phyloP scores from a whole-genome alignment of 2,888 invertebrate species.

The Tipula helvola region DNA sequence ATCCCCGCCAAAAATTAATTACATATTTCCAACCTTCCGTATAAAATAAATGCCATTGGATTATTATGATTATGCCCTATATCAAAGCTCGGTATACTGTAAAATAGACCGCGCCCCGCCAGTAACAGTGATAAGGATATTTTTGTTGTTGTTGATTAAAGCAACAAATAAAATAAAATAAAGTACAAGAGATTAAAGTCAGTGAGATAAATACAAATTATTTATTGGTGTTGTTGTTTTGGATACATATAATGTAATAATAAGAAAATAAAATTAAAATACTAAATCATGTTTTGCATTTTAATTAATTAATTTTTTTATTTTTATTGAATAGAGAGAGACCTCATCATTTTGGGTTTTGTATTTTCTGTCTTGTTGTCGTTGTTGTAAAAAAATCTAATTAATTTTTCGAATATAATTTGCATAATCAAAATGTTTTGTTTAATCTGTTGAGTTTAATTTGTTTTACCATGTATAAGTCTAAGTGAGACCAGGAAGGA shows the following conservation, averaged over 20 bases:
- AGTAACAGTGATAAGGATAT: background rate
- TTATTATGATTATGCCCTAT: background rate
- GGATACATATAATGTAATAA: background rate
- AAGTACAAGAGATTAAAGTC: background rate
- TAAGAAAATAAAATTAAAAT: background rate
- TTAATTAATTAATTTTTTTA: background rate
- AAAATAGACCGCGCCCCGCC: background rate
- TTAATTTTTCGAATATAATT: too few relatives aligned
- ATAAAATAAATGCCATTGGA: background rate
- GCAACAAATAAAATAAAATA: background rate
- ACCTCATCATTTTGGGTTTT: background rate
- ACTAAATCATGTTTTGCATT: conserved; percentile 4
- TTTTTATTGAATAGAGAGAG: background rate
- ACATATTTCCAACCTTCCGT: background rate
- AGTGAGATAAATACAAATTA: background rate
- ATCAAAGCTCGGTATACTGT: background rate
- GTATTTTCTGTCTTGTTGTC: background rate
- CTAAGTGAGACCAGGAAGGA: too few relatives aligned
- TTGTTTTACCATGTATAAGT: too few relatives aligned
- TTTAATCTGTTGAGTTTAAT: too few relatives aligned
- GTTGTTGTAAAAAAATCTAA: too few relatives aligned
- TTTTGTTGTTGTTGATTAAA: background rate
- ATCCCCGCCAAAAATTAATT: background rate
- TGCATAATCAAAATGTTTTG: too few relatives aligned
- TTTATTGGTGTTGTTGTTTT: background rate